Base-by-base conservation (phyloP, 1,140 invertebrate genomes). In the Drusus annulatus region DNA sequence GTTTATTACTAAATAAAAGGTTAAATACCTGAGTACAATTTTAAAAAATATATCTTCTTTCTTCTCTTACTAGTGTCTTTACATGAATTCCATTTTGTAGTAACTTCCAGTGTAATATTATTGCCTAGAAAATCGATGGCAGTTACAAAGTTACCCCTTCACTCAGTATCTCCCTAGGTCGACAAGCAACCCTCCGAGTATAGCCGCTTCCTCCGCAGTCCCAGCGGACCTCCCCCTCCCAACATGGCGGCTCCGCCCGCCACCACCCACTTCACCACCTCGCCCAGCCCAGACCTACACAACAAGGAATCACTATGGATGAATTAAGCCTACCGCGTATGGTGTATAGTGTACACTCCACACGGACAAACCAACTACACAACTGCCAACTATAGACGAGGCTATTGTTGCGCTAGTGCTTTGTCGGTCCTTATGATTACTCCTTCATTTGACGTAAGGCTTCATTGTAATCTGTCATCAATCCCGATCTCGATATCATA, bases 391-490 rank as follows among this genome's bases (percentile, higher is more conserved):
- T 45, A 69, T 23, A 36, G 16, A 17, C 36, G 16, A 69, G 25
- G 6, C 50, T 31, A 74, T 52, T 74, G 69, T 54, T 23, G 16
- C 69, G 21, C 54, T 25, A 54, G 19, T 13, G 21, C 69, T 74
- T 74, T 74, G 51, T 74, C 16, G 56, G 69, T 5, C 52, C 69
- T 56, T 54, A 31, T 74, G 69, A 74, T 74, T 74, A 74, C 69
- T 74, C 69, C 51, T 74, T 74, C 69, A 74, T 74, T 74, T 74
- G 50, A 54, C 52, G 52, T 74, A 54, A 74, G 69, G 52, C 51
- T 74, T 74, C 69, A 56, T 74, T 74, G 69, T 74, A 74, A 74
- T 74, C 50, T 74, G 52, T 25, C 69, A 74, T 74, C 69, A 74
- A 74, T 74, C 50, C 25, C 21, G 17, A 15, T 28, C n/a, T 19